Conservation (phyloP, 1,140 invertebrate genomes). For the Drosophila micromelanica region DNA sequence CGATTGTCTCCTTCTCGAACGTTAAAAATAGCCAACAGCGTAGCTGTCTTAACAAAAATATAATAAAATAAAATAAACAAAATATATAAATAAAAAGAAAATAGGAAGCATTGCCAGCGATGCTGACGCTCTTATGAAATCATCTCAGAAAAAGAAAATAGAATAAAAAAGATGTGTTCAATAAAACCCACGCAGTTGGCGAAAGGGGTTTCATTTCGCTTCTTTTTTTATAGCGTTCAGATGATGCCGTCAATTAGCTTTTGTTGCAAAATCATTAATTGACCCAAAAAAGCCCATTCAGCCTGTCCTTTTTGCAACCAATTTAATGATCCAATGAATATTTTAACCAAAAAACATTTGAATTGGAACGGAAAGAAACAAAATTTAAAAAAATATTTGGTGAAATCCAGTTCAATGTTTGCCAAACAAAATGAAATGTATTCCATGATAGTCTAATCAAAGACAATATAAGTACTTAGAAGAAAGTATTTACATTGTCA, state of each 20-base stretch:
- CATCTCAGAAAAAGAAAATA: not conserved
- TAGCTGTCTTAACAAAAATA: slow-evolving; percentile 64
- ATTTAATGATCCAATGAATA: too few species aligned
- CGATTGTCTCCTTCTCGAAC: slow-evolving; percentile 17
- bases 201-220: not conserved
- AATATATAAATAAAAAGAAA: not conserved
- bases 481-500: too few species aligned
- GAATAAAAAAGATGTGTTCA: not conserved
- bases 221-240: not conserved
- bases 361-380: too few species aligned
- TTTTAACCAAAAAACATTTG: too few species aligned
- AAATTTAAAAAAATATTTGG: too few species aligned
- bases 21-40: slow-evolving; percentile 62
- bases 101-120: slow-evolving; percentile 1
- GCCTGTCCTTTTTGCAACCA: too few species aligned
- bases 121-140: slow-evolving; percentile 22
- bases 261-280: not conserved
- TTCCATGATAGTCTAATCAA: too few species aligned
- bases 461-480: too few species aligned
- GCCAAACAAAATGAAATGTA: too few species aligned
- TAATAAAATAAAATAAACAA: slow-evolving; percentile 6
- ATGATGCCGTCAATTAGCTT: not conserved
- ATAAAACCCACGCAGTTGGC: slow-evolving; percentile 5
- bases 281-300: not conserved
- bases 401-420: too few species aligned